These are phyloP conservation scores for Eugnorisma glareosa DNA, from an alignment of 2,888 invertebrate genomes.

Conservation along the genomic window DNA sequence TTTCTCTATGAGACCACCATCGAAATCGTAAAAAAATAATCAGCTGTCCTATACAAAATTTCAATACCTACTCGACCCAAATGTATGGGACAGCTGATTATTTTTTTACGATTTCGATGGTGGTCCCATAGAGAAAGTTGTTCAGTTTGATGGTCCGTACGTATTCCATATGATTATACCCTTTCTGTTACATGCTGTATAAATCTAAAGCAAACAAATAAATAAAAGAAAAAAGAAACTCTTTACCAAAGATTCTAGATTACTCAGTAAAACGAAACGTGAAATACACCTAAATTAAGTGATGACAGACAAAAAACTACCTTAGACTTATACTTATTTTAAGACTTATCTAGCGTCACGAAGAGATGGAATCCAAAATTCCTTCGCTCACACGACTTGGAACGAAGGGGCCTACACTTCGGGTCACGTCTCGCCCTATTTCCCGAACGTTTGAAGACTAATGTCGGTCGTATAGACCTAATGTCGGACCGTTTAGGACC, in stretches of 20 bases:
- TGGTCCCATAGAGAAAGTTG: too few species aligned
- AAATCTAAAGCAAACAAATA: too few species aligned
- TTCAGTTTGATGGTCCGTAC: too few species aligned
- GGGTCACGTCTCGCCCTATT: slow-evolving; percentile 71
- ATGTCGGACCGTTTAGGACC: slow-evolving; percentile 74
- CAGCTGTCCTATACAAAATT: too few species aligned
- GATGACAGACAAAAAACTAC: slow-evolving; percentile 28
- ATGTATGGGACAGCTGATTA: too few species aligned
- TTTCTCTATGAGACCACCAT: too few species aligned
- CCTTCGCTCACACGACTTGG: slow-evolving; percentile 22
- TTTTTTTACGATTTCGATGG: too few species aligned
- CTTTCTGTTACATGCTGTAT: too few species aligned
- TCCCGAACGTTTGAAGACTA: slow-evolving; percentile 71
- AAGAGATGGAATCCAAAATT: slow-evolving; percentile 44
- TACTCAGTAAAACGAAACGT: slow-evolving; percentile 2
- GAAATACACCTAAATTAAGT: slow-evolving; percentile 40
- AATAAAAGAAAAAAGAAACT: slow-evolving; percentile 13
- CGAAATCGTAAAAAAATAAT: too few species aligned
- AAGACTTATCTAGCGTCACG: slow-evolving; percentile 36
- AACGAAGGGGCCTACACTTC: slow-evolving; percentile 18
- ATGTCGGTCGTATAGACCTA: slow-evolving; percentile 73
- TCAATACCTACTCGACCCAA: too few species aligned
- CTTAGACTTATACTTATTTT: too few species aligned
- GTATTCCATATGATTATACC: too few species aligned
- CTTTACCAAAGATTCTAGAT: slow-evolving; percentile 35